A percentile compares a stretch with the other conserved stretches of the same genome.
Conservation (phyloP, 2,888 invertebrate species). For the Pycnomerus fuliginosus region DNA sequence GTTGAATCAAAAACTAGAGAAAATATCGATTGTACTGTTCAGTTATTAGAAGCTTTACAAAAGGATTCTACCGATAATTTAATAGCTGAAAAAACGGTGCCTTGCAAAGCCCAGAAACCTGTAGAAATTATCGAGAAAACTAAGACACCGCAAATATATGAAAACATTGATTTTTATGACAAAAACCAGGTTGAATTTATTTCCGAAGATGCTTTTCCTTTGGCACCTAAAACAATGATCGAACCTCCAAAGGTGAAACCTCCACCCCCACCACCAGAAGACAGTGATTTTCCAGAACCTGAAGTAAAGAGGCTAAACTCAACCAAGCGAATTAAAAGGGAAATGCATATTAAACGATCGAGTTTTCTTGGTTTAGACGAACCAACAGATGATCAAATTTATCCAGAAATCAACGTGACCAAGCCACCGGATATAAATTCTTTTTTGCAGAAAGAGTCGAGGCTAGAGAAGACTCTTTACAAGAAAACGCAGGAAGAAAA, state of each 20-base stretch:
- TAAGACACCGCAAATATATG: no score
- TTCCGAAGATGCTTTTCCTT: constrained; percentile 58
- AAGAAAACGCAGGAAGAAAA: constrained; percentile 55
- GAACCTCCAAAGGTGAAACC: constrained; percentile 58
- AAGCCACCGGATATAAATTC: constrained; percentile 80
- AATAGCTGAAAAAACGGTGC: constrained; percentile 15
- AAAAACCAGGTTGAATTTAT: constrained; percentile 49
- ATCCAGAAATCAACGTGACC: constrained; percentile 59
- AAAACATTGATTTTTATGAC: constrained; percentile 53
- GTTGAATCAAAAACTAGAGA: constrained; percentile 27
- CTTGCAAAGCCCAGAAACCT: constrained; percentile 44
- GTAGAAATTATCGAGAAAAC: no score
- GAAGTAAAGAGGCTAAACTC: constrained; percentile 73
- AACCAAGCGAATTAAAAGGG: constrained; percentile 82
- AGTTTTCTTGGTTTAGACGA: constrained; percentile 85
- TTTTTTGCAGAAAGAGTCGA: constrained; percentile 76
- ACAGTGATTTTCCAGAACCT: constrained; percentile 57
- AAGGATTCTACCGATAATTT: constrained; percentile 46
- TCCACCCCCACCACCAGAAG: constrained; percentile 81
- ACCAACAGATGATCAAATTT: constrained; percentile 66
- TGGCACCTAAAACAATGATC: constrained; percentile 60
- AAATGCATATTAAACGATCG: constrained; percentile 78
- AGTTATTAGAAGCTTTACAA: constrained; percentile 52
- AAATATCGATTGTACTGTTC: constrained; percentile 42
- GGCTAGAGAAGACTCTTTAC: constrained; percentile 74